phyloP scores from a whole-genome alignment of 2,113 vertebrate genomes.

The Psittacara wagleri region DNA sequence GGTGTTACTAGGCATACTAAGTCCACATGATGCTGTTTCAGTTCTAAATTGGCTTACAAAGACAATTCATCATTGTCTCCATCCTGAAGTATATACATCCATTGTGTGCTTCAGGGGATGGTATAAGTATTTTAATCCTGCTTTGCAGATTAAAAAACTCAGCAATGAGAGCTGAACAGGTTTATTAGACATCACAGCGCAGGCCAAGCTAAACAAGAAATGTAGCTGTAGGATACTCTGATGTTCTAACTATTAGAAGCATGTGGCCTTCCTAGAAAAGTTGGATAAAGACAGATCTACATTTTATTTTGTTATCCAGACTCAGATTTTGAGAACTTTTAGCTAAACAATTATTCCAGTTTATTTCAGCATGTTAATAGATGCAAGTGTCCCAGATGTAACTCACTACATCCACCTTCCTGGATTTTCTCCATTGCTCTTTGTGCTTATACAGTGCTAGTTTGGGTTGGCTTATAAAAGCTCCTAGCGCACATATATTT shows the following conservation, averaged over 20 bases:
- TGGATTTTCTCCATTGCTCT: neutral
- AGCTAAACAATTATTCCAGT: neutral
- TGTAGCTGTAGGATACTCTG: neutral
- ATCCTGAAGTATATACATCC: neutral
- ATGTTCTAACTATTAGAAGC: neutral
- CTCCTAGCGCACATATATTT: neutral
- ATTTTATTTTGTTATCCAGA: neutral
- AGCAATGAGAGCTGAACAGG: neutral
- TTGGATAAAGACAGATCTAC: neutral
- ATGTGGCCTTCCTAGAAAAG: neutral
- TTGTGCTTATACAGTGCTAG: neutral
- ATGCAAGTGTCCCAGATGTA: neutral
- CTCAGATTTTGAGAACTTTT: neutral
- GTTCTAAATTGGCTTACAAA: conserved; percentile 9
- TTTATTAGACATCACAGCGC: neutral
- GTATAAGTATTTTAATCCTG: conserved; percentile 11
- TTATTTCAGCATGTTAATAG: neutral
- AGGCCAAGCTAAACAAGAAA: neutral
- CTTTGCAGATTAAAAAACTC: conserved; percentile 7
- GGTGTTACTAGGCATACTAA: neutral
- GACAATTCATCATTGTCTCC: conserved; percentile 2
- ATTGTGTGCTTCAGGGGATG: neutral
- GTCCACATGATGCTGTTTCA: neutral
- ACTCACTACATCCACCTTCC: neutral
- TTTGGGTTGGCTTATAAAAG: neutral